Evolutionary conservation across 1,140 invertebrate genomes (phyloP), one percentile per base, ranked within the genome.

Genomic region (Hycleus phaleratus): DNA sequence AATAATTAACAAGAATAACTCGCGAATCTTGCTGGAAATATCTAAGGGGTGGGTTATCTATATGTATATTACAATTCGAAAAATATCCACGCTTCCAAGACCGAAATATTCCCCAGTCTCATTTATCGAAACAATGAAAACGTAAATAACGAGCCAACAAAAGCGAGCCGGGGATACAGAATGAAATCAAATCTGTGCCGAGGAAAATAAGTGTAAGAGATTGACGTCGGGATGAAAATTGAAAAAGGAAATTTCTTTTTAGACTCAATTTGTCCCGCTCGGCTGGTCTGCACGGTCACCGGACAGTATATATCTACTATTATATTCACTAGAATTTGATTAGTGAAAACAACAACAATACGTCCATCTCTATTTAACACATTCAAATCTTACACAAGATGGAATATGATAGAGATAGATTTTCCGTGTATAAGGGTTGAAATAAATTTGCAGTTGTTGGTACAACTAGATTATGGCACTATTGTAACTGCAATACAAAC

Each of bases 231-330:
- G 64, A 70, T 67, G 67, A 71, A 73, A 71, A 73, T 71, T 73
- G 70, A 71, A 73, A 71, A 69, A 70, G 71, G 70, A 72, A 73
- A 73, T 73, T 71, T 71, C 67, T 71, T 71, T 71, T 68, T 56
- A 67, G 64, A 71, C 65, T 68, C 65, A 57, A 72, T 73, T 18
- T 71, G 68, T 72, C 67, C 68, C 71, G 64, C 63, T 51, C 62
- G 53, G 68, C 65, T 65, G 66, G 63, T 49, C 65, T 47, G 56
- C 56, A 66, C 63, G 64, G 67, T 62, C 55, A 63, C 62, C 52
- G 52, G 52, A 55, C 52, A 55, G 38, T 55, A 24, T 39, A 54
- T 43, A 43, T 39, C 6, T 39, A 42, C 11, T n/a, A 42, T 4
- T 8, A 8, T 42, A 42, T 10, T 9, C 40, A 38, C 26, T 26